Conservation (phyloP, 2,888 invertebrate genomes). For the Ormyrus labotus region DNA sequence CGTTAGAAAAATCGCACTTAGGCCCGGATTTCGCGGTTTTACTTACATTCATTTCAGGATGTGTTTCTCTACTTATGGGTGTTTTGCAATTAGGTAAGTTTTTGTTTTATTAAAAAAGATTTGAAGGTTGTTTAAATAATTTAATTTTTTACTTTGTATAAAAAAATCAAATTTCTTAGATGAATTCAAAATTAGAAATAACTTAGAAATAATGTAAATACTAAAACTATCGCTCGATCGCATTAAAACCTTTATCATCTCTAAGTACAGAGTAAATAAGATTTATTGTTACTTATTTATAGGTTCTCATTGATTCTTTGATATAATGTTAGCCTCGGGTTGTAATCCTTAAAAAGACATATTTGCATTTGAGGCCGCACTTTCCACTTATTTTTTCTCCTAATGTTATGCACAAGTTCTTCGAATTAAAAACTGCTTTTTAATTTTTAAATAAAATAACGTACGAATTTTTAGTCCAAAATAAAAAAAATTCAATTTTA, state of each 20-base stretch:
- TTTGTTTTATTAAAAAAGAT: not conserved
- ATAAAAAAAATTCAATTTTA: no score
- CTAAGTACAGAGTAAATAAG: not conserved
- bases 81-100: constrained; percentile 83
- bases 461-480: no score
- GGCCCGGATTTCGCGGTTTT: constrained; percentile 85
- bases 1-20: constrained; percentile 80
- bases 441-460: no score
- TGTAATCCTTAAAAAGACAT: not conserved
- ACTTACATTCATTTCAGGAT: constrained; percentile 84
- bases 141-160: no score
- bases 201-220: not conserved
- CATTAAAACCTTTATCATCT: not conserved
- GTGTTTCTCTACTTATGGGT: constrained; percentile 85
- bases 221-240: not conserved
- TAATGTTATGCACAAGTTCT: no score
- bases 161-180: no score
- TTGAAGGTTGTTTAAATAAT: no score
- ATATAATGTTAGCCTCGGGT: constrained; percentile 25
- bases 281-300: constrained; percentile 17
- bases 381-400: not conserved
- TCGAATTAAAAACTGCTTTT: no score
- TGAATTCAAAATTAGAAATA: no score
- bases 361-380: not conserved
- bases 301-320: constrained; percentile 1